Evolutionary conservation across 2,888 invertebrate species (phyloP), one percentile per base, ranked within the genome.

Genomic region (Rhimphoctona megacephalus): DNA sequence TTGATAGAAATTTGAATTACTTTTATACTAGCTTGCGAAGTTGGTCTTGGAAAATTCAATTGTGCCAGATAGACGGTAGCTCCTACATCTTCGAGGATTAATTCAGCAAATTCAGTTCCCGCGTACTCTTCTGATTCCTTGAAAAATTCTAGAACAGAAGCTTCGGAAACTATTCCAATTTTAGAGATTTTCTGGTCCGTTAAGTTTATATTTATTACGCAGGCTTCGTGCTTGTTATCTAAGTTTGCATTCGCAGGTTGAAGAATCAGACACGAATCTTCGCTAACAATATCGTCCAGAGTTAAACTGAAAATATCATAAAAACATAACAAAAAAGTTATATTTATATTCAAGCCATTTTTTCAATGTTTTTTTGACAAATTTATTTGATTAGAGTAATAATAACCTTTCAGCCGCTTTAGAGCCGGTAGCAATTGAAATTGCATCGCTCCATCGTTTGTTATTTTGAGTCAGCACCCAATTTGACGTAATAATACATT

Each of bases 71-170:
- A 94, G 19, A 94, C 94, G 17, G 91, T 89, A 88, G 93, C 94
- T 72, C 92, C 93, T 83, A 94, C 92, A 89, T 92, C 94, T 74
- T 94, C 94, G 79, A 94, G 94, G 69, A 95, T 85, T 69, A 94
- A 92, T 43, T 94, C 93, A 6, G 94, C 93, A 81, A 92, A 92
- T 52, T 90, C 87, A 22, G 95, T 95, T 11, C 90, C 92, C 3
- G 94, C 90, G 87, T 95, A 95, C 90, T 95, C 95, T 54, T 94
- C 94, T 80, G 88, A 93, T 85, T 94, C 92, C 79, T 95, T 95
- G 87, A 94, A 95, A 83, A 95, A 91, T 90, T 95, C 95, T 79
- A 95, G 88, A n/a, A 94, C 92, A 17, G 93, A 93, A 14, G 94
- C 94, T 91, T 94, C 95, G 5, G 95, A 94, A 54, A 94, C 94